phyloP scores from a whole-genome alignment of 2,797 vertebrate genomes.

The Silurus lanzhouensis region DNA sequence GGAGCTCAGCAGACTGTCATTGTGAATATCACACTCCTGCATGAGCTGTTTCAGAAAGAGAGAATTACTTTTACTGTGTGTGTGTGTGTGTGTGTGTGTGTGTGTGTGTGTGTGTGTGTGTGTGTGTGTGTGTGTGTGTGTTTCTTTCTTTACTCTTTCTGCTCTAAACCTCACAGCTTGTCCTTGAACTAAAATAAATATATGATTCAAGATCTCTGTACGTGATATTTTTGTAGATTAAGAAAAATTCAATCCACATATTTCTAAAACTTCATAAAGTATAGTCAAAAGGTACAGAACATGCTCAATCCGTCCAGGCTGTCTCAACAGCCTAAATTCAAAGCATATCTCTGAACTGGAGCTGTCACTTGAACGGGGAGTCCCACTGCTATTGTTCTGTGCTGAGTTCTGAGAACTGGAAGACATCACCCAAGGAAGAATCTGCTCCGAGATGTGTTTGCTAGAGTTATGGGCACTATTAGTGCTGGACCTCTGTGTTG shows the following conservation, averaged over 20 bases:
- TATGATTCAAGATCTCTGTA: conserved; percentile 24
- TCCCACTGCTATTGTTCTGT: conserved; percentile 57
- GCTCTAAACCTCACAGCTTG: conserved; percentile 28
- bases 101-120: conserved; percentile 20
- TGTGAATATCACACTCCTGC: conserved; percentile 36
- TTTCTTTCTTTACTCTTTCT: conserved; percentile 15
- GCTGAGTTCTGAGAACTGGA: conserved; percentile 55
- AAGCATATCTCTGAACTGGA: conserved; percentile 70
- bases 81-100: conserved; percentile 21
- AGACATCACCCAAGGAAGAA: conserved; percentile 57
- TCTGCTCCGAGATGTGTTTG: conserved; percentile 60
- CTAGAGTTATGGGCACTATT: conserved; percentile 11
- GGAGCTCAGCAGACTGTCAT: conserved; percentile 36
- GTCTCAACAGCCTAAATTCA: conserved; percentile 66
- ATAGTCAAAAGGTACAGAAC: conserved; percentile 4
- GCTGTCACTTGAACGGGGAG: conserved; percentile 61
- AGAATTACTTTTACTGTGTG: conserved; percentile 21
- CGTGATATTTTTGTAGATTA: conserved; percentile 40
- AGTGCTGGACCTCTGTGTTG: conserved; percentile 11
- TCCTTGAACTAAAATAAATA: conserved; percentile 30
- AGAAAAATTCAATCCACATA: conserved; percentile 32
- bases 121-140: conserved; percentile 14
- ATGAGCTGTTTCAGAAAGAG: conserved; percentile 37
- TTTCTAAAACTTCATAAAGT: conserved; percentile 42
- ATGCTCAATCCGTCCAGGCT: conserved; percentile 24